Conservation (phyloP, 2,888 invertebrate genomes). For the Conops quadrifasciatus region DNA sequence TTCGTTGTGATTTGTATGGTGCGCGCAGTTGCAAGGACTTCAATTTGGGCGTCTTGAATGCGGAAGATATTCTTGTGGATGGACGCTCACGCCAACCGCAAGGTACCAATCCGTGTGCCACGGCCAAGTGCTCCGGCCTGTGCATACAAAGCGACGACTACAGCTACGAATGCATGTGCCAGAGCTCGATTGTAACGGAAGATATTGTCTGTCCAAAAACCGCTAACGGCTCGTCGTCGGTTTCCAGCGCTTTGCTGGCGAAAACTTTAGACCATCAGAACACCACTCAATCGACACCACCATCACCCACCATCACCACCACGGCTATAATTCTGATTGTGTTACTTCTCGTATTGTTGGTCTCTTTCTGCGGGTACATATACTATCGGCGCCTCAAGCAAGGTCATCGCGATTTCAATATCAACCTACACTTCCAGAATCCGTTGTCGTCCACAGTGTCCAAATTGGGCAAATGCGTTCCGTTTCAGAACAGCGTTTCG, state of each 20-base stretch:
- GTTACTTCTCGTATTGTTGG: constrained; percentile 43
- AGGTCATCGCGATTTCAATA: constrained; percentile 66
- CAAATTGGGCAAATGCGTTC: constrained; percentile 42
- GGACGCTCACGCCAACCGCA: constrained; percentile 69
- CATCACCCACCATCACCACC: constrained; percentile 36
- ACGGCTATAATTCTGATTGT: constrained; percentile 39
- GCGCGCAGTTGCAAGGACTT: constrained; percentile 66
- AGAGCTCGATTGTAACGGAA: constrained; percentile 61
- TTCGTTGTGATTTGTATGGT: constrained; percentile 71
- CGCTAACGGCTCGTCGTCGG: constrained; percentile 28
- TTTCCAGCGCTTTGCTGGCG: constrained; percentile 38
- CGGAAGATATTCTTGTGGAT: constrained; percentile 67
- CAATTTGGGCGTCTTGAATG: constrained; percentile 65
- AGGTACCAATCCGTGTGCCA: constrained; percentile 66
- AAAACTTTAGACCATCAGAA: constrained; percentile 2
- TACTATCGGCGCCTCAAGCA: constrained; percentile 61
- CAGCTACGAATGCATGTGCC: constrained; percentile 69
- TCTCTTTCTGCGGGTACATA: constrained; percentile 53
- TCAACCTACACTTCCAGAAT: constrained; percentile 66
- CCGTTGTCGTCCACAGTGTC: constrained; percentile 53
- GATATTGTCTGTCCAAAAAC: constrained; percentile 56
- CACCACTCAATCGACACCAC: not conserved
- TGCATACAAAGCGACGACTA: constrained; percentile 69
- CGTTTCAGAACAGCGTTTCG: constrained; percentile 54
- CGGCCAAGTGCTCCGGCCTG: constrained; percentile 69